phyloP scores from a whole-genome alignment of 2,888 invertebrate species.

The Apodemia hepburni region DNA sequence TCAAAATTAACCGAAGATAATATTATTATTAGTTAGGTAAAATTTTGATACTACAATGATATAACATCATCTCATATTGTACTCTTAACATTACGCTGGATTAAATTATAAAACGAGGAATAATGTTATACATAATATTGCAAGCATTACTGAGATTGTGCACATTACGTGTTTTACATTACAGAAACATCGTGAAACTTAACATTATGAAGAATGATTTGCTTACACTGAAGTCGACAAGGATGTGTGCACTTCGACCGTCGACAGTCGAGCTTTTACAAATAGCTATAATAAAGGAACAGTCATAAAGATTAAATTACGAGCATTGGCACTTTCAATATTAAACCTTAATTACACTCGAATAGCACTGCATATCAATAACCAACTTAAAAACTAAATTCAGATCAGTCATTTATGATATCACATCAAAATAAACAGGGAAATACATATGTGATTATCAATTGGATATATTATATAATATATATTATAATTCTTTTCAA shows the following conservation, averaged over 20 bases:
- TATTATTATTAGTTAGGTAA: slow-evolving; percentile 78
- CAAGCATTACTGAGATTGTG: slow-evolving; percentile 81
- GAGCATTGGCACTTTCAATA: slow-evolving; percentile 82
- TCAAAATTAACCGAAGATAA: slow-evolving; percentile 81
- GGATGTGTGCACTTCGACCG: slow-evolving; percentile 32
- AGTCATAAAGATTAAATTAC: slow-evolving; percentile 78
- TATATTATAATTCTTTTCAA: slow-evolving; percentile 69
- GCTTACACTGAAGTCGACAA: slow-evolving; percentile 53
- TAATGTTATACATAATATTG: slow-evolving; percentile 74
- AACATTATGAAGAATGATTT: slow-evolving; percentile 53
- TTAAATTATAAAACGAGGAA: slow-evolving; percentile 72
- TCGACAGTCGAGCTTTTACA: slow-evolving; percentile 38
- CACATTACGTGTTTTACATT: slow-evolving; percentile 65
- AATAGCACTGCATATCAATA: slow-evolving; percentile 80
- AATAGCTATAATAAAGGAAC: slow-evolving; percentile 68
- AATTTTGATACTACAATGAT: slow-evolving; percentile 81
- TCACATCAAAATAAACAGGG: slow-evolving; percentile 82
- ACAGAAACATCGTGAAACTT: slow-evolving; percentile 54
- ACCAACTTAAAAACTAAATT: slow-evolving; percentile 82
- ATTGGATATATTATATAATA: slow-evolving; percentile 72
- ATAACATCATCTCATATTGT: slow-evolving; percentile 79
- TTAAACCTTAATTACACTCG: slow-evolving; percentile 77
- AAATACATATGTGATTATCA: slow-evolving; percentile 78
- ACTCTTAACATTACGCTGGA: slow-evolving; percentile 79
- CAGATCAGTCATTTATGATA: slow-evolving; percentile 82